Evolutionary conservation across 1,140 invertebrate species (phyloP).

Genomic region (Nasonia longicornis): DNA sequence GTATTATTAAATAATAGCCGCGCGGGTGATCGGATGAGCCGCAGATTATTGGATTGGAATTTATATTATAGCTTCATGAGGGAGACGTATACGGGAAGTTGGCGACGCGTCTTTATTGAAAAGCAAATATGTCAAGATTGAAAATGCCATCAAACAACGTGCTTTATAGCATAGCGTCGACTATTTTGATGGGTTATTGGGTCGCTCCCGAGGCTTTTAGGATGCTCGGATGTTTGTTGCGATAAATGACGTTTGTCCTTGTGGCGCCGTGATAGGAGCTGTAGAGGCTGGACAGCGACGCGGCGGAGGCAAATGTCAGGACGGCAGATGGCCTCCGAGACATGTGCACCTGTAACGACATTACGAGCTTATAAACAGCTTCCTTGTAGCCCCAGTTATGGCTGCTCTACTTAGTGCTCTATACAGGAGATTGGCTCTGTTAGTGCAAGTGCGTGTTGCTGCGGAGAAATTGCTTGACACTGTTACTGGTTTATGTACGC

Average conservation of each 20-base stretch:
- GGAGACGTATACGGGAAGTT: neutral
- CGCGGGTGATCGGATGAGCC: neutral
- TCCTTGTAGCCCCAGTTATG: neutral
- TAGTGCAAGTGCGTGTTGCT: neutral
- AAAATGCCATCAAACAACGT: neutral
- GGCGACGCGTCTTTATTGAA: neutral
- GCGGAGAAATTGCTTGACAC: neutral
- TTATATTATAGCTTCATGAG: neutral
- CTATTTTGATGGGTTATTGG: neutral
- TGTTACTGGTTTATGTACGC: neutral
- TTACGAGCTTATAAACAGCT: conserved; percentile 11
- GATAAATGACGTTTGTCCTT: neutral
- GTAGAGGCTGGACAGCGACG: neutral
- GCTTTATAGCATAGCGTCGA: neutral
- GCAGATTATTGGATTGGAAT: conserved; percentile 1
- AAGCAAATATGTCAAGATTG: neutral
- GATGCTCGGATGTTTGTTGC: neutral
- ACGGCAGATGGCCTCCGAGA: neutral
- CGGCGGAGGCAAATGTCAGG: neutral
- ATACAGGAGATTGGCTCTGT: neutral
- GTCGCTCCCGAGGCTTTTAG: neutral
- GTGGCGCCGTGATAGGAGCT: neutral
- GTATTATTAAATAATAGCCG: neutral
- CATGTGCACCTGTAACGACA: neutral
- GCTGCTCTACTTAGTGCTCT: neutral